Percentiles rank a stretch among this genome's conserved stretches.
Evolutionary conservation across 1,140 invertebrate genomes (phyloP).

Genomic region (Micrasema minimum): DNA sequence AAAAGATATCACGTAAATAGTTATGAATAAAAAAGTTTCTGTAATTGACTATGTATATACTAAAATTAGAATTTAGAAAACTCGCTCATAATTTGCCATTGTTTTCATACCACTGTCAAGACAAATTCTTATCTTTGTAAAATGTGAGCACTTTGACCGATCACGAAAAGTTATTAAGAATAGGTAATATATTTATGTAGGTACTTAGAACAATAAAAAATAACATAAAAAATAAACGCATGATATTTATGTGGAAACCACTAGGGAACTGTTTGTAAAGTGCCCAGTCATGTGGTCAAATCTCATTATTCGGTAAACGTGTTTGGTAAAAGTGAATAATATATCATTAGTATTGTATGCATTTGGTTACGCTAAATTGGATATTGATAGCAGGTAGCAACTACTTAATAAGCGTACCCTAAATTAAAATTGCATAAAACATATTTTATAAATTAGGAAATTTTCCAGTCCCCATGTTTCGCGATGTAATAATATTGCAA

Average conservation of each 20-base stretch:
- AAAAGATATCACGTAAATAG: too few species aligned
- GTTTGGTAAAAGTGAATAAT: not conserved
- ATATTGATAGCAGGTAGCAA: not conserved
- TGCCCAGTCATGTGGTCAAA: not conserved
- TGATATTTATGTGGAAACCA: too few species aligned
- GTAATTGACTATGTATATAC: too few species aligned
- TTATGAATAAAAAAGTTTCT: too few species aligned
- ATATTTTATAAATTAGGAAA: conserved; percentile 23
- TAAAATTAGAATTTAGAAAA: too few species aligned
- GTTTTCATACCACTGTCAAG: conserved; percentile 8
- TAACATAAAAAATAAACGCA: not conserved
- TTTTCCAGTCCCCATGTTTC: not conserved
- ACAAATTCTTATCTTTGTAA: not conserved
- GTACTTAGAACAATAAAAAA: not conserved
- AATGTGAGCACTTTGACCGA: not conserved
- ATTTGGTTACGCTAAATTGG: conserved; percentile 24
- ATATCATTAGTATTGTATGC: conserved; percentile 15
- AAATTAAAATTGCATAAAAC: conserved; percentile 20
- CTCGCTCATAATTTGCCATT: too few species aligned
- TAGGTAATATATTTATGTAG: not conserved
- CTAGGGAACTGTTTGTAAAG: not conserved
- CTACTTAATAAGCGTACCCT: not conserved
- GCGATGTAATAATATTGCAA: not conserved
- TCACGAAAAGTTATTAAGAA: too few species aligned
- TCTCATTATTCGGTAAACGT: not conserved